Conservation (phyloP, 2,888 invertebrate species). For the Noctua janthina region DNA sequence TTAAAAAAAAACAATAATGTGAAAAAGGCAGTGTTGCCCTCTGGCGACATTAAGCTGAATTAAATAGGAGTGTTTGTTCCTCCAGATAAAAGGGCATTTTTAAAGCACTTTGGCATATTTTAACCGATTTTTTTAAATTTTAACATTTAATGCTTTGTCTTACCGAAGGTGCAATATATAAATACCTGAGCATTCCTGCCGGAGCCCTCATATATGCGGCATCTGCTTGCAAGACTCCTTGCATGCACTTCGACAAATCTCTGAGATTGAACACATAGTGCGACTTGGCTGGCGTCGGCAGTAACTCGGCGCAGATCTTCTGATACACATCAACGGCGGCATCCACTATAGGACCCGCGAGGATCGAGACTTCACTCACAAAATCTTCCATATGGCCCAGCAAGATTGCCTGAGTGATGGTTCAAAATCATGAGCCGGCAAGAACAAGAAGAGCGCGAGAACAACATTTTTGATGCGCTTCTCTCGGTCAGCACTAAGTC, state of each 20-base stretch:
- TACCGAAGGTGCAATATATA: no score
- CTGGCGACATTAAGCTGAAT: no score
- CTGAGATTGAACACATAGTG: conserved; percentile 98
- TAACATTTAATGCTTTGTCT: no score
- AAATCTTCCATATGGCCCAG: conserved; percentile 95
- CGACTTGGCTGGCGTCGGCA: conserved; percentile 97
- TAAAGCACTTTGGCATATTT: no score
- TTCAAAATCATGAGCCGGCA: background rate
- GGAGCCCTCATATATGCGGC: conserved; percentile 92
- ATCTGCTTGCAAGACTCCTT: conserved; percentile 96
- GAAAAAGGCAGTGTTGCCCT: no score
- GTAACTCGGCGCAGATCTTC: conserved; percentile 94
- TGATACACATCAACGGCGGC: conserved; percentile 96
- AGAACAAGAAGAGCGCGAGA: background rate
- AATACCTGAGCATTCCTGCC: conserved; percentile 92
- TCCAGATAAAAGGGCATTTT: no score
- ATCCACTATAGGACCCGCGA: conserved; percentile 93
- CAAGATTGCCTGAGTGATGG: conserved; percentile 90
- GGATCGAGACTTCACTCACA: conserved; percentile 91
- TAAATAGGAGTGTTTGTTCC: no score
- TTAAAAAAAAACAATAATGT: no score
- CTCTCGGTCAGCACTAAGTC: background rate
- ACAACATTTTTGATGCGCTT: background rate
- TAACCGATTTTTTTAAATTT: no score
- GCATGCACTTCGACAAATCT: conserved; percentile 97